These are phyloP conservation scores for Sorex araneus DNA, from an alignment of 2,113 vertebrate genomes.

Conservation along the genomic window DNA sequence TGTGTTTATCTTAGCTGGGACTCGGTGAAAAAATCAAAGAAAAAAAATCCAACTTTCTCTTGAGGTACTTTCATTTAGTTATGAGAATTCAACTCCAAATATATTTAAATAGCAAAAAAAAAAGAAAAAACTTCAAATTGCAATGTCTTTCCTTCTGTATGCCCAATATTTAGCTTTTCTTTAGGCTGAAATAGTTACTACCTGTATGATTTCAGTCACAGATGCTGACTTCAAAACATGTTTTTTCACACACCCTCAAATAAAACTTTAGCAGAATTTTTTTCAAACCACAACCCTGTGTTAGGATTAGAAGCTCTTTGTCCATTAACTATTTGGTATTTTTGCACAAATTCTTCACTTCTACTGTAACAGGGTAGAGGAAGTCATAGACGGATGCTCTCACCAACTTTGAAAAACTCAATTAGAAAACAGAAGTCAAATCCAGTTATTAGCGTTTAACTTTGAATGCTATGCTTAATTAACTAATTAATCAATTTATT, in stretches of 20 bases:
- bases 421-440: not conserved
- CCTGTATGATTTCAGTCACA: constrained; percentile 39
- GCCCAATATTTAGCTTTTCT: constrained; percentile 49
- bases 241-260: not conserved
- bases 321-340: constrained; percentile 49
- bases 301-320: not conserved
- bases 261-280: constrained; percentile 10
- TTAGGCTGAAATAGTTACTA: constrained; percentile 9
- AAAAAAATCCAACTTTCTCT: constrained; percentile 43
- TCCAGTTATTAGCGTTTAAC: not conserved
- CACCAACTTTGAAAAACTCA: not conserved
- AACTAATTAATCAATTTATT: too few species aligned
- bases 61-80: not conserved
- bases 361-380: not conserved
- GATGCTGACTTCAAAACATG: not conserved
- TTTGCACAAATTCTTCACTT: not conserved
- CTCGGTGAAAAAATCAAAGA: constrained; percentile 33
- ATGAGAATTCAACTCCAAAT: constrained; percentile 29
- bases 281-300: not conserved
- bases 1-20: not conserved
- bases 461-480: not conserved
- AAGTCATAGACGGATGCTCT: not conserved
- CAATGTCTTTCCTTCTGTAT: not conserved
- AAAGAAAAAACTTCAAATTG: not conserved
- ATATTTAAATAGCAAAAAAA: constrained; percentile 24